Evolutionary conservation across 30 jellyfish, hydroid and myxozoan species (phyloP), one percentile per base, ranked within the genome.

Genomic region (Pseudorhiza aurosa): DNA sequence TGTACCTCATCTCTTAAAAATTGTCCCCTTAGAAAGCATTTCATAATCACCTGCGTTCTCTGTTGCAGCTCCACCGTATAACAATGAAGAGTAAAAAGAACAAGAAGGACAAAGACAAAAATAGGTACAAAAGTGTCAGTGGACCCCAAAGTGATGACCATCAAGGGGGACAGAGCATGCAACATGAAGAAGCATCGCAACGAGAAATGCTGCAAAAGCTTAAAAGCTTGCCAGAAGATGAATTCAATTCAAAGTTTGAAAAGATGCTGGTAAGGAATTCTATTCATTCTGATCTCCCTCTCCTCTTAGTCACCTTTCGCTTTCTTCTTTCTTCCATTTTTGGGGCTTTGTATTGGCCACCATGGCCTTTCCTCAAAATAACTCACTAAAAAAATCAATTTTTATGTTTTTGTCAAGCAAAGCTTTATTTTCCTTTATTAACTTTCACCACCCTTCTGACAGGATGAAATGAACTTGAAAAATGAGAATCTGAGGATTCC

Each of bases 201-300:
- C 75, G 37, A 7, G 39, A 68, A 67, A 79, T 46, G 49, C 94
- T 75, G 60, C 80, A 67, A 31, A 92, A 87, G 67, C 62, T 92
- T 72, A 92, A 58, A 43, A 27, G 59, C 22, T 71, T 92, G 33
- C 83, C 95, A 2, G 85, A 83, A 47, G 96, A 92, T 56, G 98
- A 92, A 24, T 92, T 92, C 58, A 74, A 87, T 42, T 74, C 71
- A 39, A 92, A 92, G 64, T 92, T 92, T 85, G 98, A 92, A 62
- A 92, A 92, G 65, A 92, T 92, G 98, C 93, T 92, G 88, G 98
- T 92, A 75, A 30, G 57, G n/a, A n/a, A n/a, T n/a, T n/a, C n/a
- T n/a, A n/a, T n/a, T n/a, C n/a, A n/a, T n/a, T n/a, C n/a, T n/a
- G n/a, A n/a, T n/a, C n/a, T n/a, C n/a, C n/a, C n/a, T n/a, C n/a